Evolutionary conservation across 2,888 invertebrate genomes (phyloP).

Genomic region (Trichopria drosophilae): DNA sequence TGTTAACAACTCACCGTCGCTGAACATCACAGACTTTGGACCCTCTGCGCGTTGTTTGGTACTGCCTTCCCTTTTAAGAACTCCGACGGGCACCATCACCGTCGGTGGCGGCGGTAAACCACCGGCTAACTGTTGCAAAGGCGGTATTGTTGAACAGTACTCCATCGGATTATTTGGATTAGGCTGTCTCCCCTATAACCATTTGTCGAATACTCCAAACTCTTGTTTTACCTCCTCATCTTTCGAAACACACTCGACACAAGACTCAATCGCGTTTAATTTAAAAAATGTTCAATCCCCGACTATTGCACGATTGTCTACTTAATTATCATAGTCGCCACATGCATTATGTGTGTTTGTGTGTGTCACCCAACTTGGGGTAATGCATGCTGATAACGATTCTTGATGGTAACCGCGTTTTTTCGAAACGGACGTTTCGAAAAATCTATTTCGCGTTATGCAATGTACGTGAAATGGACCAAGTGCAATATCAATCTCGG

Average conservation of each 20-base stretch:
- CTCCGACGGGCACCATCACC: slow-evolving; percentile 85
- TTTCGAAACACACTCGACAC: slow-evolving; percentile 35
- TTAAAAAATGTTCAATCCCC: too few species aligned
- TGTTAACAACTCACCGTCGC: slow-evolving; percentile 74
- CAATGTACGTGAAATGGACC: too few species aligned
- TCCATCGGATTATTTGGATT: slow-evolving; percentile 87
- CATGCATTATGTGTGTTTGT: too few species aligned
- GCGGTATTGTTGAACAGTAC: slow-evolving; percentile 82
- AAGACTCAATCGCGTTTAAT: slow-evolving; percentile 7
- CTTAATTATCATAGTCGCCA: too few species aligned
- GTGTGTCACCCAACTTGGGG: too few species aligned
- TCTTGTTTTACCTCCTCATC: slow-evolving; percentile 41
- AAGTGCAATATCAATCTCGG: too few species aligned
- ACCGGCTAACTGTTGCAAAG: slow-evolving; percentile 71
- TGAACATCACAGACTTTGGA: slow-evolving; percentile 81
- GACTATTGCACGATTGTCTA: too few species aligned
- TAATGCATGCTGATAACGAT: too few species aligned
- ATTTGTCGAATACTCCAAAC: slow-evolving; percentile 58
- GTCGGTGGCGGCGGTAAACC: slow-evolving; percentile 64
- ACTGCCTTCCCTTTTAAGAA: slow-evolving; percentile 72
- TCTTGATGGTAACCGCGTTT: too few species aligned
- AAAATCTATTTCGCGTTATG: too few species aligned
- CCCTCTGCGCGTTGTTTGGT: slow-evolving; percentile 59
- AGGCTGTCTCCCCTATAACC: slow-evolving; percentile 63
- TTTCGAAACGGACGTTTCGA: too few species aligned